These are phyloP conservation scores for Dendroctonus valens DNA, from an alignment of 1,140 invertebrate species.

Conservation along the genomic window DNA sequence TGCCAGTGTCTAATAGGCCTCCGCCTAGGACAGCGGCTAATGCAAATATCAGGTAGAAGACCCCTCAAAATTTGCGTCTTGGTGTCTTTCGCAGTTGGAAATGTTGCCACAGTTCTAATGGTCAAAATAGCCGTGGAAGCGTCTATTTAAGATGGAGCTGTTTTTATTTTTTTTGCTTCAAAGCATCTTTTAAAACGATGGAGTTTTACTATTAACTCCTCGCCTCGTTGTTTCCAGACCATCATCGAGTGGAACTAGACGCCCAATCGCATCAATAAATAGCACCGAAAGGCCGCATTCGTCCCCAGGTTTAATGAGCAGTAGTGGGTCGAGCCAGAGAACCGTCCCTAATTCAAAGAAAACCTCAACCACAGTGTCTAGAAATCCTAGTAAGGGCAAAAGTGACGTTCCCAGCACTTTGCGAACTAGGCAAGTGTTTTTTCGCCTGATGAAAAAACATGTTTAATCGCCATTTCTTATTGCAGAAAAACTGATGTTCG, in stretches of 20 bases:
- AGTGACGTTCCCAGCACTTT: constrained; percentile 28
- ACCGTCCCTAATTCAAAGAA: constrained; percentile 16
- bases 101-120: too few relatives aligned
- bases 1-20: constrained; percentile 17
- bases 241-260: constrained; percentile 22
- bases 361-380: constrained; percentile 27
- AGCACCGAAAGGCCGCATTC: constrained; percentile 22
- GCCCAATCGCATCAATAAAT: constrained; percentile 11
- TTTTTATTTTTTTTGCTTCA: not conserved
- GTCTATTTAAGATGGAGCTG: too few relatives aligned
- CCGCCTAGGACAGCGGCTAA: constrained; percentile 24
- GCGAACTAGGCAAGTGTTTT: constrained; percentile 2
- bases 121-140: too few relatives aligned
- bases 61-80: not conserved
- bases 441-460: too few relatives aligned
- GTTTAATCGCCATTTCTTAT: not conserved
- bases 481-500: constrained; percentile 35
- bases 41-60: constrained; percentile 15
- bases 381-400: constrained; percentile 35
- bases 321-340: constrained; percentile 14
- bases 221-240: constrained; percentile 9
- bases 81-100: too few relatives aligned
- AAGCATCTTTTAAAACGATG: not conserved
- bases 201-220: not conserved
- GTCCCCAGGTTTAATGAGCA: constrained; percentile 12